Conservation (phyloP, 2,113 vertebrate genomes). For the Heterochromis multidens region DNA sequence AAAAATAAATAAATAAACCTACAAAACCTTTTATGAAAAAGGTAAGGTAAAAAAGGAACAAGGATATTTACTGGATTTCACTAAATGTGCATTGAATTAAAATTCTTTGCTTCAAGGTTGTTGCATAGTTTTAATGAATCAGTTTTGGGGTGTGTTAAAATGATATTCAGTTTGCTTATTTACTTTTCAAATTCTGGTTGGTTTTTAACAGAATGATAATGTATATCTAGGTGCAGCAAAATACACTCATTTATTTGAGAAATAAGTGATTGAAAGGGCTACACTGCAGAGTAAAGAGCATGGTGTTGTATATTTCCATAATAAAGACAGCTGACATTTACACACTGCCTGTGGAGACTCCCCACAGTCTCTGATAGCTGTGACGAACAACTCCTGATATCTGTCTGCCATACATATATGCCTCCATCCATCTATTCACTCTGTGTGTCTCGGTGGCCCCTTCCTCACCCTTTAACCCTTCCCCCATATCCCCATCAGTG, state of each 20-base stretch:
- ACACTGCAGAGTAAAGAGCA: background rate
- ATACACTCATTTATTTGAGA: background rate
- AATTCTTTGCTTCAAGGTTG: too few species aligned
- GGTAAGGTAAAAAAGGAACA: too few species aligned
- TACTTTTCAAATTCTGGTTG: background rate
- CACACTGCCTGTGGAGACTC: background rate
- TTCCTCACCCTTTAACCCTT: slow-evolving; percentile 13
- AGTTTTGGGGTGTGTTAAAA: background rate
- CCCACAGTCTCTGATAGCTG: background rate
- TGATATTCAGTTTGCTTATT: background rate
- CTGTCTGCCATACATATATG: background rate
- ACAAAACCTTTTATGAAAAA: too few species aligned
- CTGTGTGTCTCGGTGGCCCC: slow-evolving; percentile 1
- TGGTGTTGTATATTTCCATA: background rate
- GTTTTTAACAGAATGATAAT: background rate
- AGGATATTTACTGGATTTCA: too few species aligned
- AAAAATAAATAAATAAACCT: too few species aligned
- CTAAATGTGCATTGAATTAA: too few species aligned
- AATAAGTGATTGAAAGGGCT: background rate
- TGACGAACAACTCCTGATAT: background rate
- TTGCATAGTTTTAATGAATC: too few species aligned
- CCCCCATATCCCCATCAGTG: slow-evolving; percentile 4
- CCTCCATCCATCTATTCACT: background rate
- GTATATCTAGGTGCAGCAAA: background rate
- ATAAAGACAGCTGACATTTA: background rate